Conservation (phyloP, 1,140 invertebrate species). For the Subanguina moxae region DNA sequence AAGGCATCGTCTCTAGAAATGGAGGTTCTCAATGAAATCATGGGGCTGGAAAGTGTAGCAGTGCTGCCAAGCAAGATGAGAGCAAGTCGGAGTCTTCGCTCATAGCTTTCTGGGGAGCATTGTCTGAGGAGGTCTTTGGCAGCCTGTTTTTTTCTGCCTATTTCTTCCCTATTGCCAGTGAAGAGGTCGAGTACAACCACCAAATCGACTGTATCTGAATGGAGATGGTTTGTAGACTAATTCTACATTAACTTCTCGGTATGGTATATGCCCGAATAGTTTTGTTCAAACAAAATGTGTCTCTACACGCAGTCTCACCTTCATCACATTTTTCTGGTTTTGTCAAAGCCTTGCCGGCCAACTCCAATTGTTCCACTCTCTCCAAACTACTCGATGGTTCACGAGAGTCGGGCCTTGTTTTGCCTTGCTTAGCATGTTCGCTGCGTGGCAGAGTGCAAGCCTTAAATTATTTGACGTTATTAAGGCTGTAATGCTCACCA, state of each 20-base stretch:
- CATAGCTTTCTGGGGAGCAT: slow-evolving; percentile 5
- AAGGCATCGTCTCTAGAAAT: slow-evolving; percentile 27
- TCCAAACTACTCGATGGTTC: slow-evolving; percentile 28
- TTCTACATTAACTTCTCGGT: neutral
- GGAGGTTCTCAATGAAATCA: slow-evolving; percentile 14
- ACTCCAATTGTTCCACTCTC: slow-evolving; percentile 28
- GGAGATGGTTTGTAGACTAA: neutral
- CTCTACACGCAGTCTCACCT: neutral
- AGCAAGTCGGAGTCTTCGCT: slow-evolving; percentile 11
- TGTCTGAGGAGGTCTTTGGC: slow-evolving; percentile 24
- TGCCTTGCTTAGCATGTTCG: neutral
- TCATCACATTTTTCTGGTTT: slow-evolving; percentile 1
- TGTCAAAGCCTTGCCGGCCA: slow-evolving; percentile 12
- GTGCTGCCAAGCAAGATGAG: neutral
- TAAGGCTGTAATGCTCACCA: no score
- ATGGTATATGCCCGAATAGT: neutral
- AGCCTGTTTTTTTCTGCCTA: neutral
- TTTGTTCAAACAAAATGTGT: neutral
- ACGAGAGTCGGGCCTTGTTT: slow-evolving; percentile 10
- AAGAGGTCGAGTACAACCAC: slow-evolving; percentile 7
- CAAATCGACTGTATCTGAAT: slow-evolving; percentile 24
- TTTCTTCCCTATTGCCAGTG: neutral
- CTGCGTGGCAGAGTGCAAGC: slow-evolving; percentile 26
- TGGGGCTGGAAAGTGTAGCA: neutral
- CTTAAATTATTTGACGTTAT: no score